Evolutionary conservation across 1,140 invertebrate species (phyloP), one percentile per base, ranked within the genome.

Genomic region (Apis florea): DNA sequence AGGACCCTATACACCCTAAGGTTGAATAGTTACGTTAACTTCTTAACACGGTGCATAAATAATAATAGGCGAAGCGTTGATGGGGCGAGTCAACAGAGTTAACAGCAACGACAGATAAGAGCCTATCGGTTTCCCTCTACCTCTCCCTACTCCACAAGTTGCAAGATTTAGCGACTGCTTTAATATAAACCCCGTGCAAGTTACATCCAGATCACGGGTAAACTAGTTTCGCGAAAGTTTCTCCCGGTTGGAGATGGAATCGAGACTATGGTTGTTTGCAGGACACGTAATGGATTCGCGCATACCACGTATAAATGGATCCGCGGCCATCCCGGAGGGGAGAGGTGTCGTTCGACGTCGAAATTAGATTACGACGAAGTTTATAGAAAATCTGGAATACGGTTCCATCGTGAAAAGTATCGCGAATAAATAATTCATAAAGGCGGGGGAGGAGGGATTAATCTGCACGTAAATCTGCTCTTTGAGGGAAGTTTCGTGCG

Each of bases 221-320:
- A 87, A 87, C 86, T 87, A 87, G 82, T 87, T 87, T 87, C 74
- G 40, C 56, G 73, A 79, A 86, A 87, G 86, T 87, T 87, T 86
- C 85, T 17, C 63, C 31, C 56, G 61, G 61, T 64, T 70, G 54
- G 21, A 68, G 61, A 75, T 58, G 61, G 79, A 69, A 87, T 87
- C 82, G 51, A 15, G 59, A 54, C 26, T 73, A 69, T 75, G 40
- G 47, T 61, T 31, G 63, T 40, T 40, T 71, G 78, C 47, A 61
- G 63, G 61, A 79, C 66, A 75, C 68, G 81, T 86, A 67, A 47
- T n/a, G 19, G 73, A 59, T 51, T 56, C 21, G 40, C 24, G 19
- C 31, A 24, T 31, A 53, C 56, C 19, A 9, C 11, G 61, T 17
- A 51, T 76, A 63, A 68, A 82, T 47, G 67, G 73, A 10, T 21